Evolutionary conservation across 2,797 vertebrate genomes (phyloP).

Genomic region (Geotrypetes seraphini): DNA sequence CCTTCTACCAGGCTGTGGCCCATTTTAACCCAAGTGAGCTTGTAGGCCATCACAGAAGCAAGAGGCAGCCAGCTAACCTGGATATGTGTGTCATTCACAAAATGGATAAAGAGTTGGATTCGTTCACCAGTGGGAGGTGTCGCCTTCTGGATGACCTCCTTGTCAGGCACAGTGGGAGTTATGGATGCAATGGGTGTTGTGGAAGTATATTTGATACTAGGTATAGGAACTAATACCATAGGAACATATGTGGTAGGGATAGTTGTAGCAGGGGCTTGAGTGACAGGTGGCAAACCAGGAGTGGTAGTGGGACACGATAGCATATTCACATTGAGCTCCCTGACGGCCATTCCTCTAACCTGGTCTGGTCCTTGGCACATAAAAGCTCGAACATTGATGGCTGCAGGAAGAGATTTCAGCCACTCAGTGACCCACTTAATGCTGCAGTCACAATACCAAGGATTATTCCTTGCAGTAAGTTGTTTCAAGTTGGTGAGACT

Average conservation of each 20-base stretch:
- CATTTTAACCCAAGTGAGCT: slow-evolving; percentile 93
- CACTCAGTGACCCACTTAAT: slow-evolving; percentile 87
- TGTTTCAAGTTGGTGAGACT: slow-evolving; percentile 76
- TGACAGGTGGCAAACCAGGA: slow-evolving; percentile 47
- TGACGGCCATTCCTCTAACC: slow-evolving; percentile 88
- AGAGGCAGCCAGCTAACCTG: slow-evolving; percentile 87
- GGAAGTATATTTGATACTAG: slow-evolving; percentile 36
- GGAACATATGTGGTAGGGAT: slow-evolving; percentile 40
- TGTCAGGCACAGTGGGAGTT: slow-evolving; percentile 49
- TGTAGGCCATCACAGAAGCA: slow-evolving; percentile 83
- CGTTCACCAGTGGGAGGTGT: slow-evolving; percentile 64
- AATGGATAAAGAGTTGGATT: slow-evolving; percentile 75
- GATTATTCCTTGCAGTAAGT: slow-evolving; percentile 88
- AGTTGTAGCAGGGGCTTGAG: slow-evolving; percentile 56
- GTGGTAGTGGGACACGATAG: slow-evolving; percentile 72
- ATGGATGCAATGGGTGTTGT: slow-evolving; percentile 43
- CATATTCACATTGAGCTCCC: slow-evolving; percentile 81
- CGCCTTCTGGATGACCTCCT: slow-evolving; percentile 46
- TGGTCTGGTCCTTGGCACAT: slow-evolving; percentile 90
- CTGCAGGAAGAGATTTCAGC: slow-evolving; percentile 76
- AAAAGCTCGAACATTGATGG: slow-evolving; percentile 84
- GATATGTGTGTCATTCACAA: slow-evolving; percentile 81
- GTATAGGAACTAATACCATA: slow-evolving; percentile 24
- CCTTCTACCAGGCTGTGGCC: slow-evolving; percentile 82
- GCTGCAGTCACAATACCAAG: slow-evolving; percentile 86